Base-by-base conservation (phyloP, 1,140 invertebrate genomes). In the Drosophila arawakana region DNA sequence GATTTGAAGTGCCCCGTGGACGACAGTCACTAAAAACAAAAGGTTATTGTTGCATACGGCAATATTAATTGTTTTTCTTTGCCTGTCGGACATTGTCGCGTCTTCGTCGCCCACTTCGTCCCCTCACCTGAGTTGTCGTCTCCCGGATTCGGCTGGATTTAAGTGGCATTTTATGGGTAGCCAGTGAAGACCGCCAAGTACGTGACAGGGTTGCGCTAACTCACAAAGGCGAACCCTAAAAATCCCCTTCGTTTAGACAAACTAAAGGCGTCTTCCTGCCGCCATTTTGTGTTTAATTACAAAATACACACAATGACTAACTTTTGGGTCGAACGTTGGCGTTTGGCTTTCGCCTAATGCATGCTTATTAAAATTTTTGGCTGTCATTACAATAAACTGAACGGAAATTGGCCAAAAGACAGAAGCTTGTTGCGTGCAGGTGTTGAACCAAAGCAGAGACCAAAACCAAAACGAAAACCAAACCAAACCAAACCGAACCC, bases 61-160 rank as follows among this genome's bases (percentile, higher is more conserved):
- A 63, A 80, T 78, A 88, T 89, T 89, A 88, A 88, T 88, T 88
- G 84, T 88, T 88, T 82, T 89, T 73, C 67, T 68, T 80, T 63
- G 55, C 25, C 70, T 34, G 67, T 37, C 47, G 21, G 60, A 21
- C 60, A 52, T 21, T 9, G 18, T 11, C 9, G 8, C 9, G 9
- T 30, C 47, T 11, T 8, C 25, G 25, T 4, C 47, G 2, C 8
- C 15, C 9, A 18, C 9, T 34, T n/a, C 7, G 9, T 4, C 30
- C n/a, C 25, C 13, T 34, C 30, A 21, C 5, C 41, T 43, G 3
- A 4, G n/a, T 6, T 54, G 54, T 59, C 47, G 47, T 50, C 54
- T 72, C 52, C 13, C 46, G 75, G 49, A 68, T 71, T 73, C 61
- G 70, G 41, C 67, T 68, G 77, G 76, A 77, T 75, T 86, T 80